Percentiles rank a stretch among this genome's conserved stretches.
These are phyloP conservation scores for Epicampocera succincta DNA, from an alignment of 2,888 invertebrate species.

Conservation along the genomic window DNA sequence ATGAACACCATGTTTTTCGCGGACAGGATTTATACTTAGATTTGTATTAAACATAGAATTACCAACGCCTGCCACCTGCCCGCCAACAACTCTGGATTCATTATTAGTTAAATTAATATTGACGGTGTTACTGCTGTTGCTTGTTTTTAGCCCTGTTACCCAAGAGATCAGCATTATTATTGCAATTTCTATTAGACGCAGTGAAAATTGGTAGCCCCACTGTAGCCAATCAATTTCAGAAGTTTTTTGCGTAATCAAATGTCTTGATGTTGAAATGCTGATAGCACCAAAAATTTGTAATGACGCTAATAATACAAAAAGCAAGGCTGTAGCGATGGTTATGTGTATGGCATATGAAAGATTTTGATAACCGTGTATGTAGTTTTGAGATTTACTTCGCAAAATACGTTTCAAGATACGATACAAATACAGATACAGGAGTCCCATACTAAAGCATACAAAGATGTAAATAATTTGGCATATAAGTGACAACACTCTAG, in stretches of 20 bases:
- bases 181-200: slow-evolving; percentile 92
- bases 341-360: slow-evolving; percentile 94
- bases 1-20: slow-evolving; percentile 86
- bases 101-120: slow-evolving; percentile 65
- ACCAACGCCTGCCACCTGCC: slow-evolving; percentile 74
- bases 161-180: slow-evolving; percentile 93
- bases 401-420: slow-evolving; percentile 88
- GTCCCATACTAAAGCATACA: slow-evolving; percentile 90
- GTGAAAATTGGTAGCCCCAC: slow-evolving; percentile 94
- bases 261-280: slow-evolving; percentile 82
- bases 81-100: slow-evolving; percentile 75
- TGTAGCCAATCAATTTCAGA: slow-evolving; percentile 91
- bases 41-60: slow-evolving; percentile 67
- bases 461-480: slow-evolving; percentile 93
- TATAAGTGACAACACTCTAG: slow-evolving; percentile 86
- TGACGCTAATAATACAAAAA: slow-evolving; percentile 91
- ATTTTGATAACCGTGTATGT: slow-evolving; percentile 90
- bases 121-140: slow-evolving; percentile 67
- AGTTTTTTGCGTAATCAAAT: slow-evolving; percentile 72
- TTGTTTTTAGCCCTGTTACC: slow-evolving; percentile 89
- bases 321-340: slow-evolving; percentile 91
- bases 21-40: slow-evolving; percentile 80
- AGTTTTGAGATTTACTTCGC: slow-evolving; percentile 89
- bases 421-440: slow-evolving; percentile 93
- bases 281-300: slow-evolving; percentile 92